Evolutionary conservation across 2,113 vertebrate species (phyloP).

Genomic region (Butastur rufipennis): DNA sequence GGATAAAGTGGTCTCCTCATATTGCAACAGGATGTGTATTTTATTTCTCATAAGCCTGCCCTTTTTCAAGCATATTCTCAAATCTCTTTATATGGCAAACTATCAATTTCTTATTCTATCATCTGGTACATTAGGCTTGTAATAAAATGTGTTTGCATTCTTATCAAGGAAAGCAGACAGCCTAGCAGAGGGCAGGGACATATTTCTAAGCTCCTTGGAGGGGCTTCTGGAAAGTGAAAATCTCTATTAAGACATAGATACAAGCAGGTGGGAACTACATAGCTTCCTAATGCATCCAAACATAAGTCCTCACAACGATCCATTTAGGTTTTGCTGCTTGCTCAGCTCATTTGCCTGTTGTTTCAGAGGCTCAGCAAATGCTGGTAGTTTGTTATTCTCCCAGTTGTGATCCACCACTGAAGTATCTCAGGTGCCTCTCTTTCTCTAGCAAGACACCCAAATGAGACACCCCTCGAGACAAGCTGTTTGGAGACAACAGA

Average conservation of each 20-base stretch:
- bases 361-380: neutral
- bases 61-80: neutral
- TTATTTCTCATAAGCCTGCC: neutral
- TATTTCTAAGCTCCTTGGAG: neutral
- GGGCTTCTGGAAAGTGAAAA: neutral
- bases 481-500: neutral
- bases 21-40: neutral
- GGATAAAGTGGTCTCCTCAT: neutral
- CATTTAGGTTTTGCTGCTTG: neutral
- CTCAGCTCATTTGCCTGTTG: neutral
- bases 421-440: neutral
- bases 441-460: neutral
- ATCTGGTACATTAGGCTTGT: neutral
- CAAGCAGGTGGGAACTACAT: neutral
- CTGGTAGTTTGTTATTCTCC: neutral
- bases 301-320: neutral
- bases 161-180: neutral
- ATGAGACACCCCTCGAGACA: rapidly evolving
- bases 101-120: neutral
- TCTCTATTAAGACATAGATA: neutral
- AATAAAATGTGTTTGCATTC: neutral
- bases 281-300: neutral
- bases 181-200: neutral
- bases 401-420: neutral
- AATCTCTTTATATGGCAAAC: neutral